Evolutionary conservation across 2,888 invertebrate species (phyloP), one percentile per base, ranked within the genome.

Genomic region (Cyclophora punctaria): DNA sequence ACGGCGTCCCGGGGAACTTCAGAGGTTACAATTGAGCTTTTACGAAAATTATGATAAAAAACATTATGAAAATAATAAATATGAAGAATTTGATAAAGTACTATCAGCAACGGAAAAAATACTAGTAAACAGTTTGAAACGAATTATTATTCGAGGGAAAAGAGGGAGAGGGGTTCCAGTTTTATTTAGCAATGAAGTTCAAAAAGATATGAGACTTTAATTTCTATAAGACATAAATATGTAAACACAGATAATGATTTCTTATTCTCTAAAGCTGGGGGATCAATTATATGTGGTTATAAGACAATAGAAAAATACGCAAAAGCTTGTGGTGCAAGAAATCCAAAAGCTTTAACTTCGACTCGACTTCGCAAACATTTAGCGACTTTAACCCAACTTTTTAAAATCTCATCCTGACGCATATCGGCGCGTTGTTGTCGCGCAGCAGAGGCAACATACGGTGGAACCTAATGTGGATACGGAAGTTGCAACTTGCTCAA

Each of bases 331-430:
- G 59, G 58, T 34, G 57, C 53, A 7, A 53, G 54, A 53, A 55
- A 61, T 51, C 43, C 44, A 37, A 50, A 48, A 41, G 56, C 58
- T 47, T 7, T 58, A 7, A 50, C 62, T 20, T 48, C 60, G 5
- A 62, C 62, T 3, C 44, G 51, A 5, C 52, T 63, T 4, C 41
- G 58, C 6, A 63, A 63, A 53, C 61, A 63, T 53, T 47, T 60
- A 44, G 62, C 62, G 6, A 60, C 62, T 5, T 45, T 59, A 37
- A 55, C 59, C 5, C 56, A 60, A 35, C 5, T 57, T 45, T 58
- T 60, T 47, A 51, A 35, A 1, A 20, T 20, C 1, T 20, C 20
- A 20, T 20, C 2, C 20, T 20, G 20, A 20, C 20, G 20, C 20
- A 20, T 20, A 20, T 20, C 20, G 20, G 20, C 20, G 20, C 20